Base-by-base conservation (phyloP, 1,140 invertebrate genomes). In the Spodoptera frugiperda region DNA sequence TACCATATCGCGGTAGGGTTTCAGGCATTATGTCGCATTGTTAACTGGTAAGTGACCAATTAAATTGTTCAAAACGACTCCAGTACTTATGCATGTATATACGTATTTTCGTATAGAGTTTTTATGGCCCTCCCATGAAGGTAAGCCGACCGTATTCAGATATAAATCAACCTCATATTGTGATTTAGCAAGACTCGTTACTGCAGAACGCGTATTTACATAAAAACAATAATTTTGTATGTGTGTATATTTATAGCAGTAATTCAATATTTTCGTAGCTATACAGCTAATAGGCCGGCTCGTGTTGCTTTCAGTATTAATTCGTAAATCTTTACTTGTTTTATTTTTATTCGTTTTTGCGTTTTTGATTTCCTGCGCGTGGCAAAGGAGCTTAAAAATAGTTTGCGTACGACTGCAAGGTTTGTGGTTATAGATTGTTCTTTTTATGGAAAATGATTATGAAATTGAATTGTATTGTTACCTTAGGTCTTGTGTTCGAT, bases 141-240 rank as follows among this genome's bases (percentile, higher is more conserved):
- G 79, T 80, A 89, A 91, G 80, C 90, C 84, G 86, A 93, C 82
- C 91, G 90, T 89, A 54, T 53, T 85, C 84, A 92, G 90, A 92
- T 93, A 93, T 93, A 93, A 93, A 93, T 93, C 92, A 93, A 91
- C 87, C 84, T 89, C 89, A 91, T 92, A 92, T 92, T 92, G 91
- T 91, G 90, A 92, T 93, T 92, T 92, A 90, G 92, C 89, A 91
- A 92, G 87, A 85, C 89, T 90, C 91, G 89, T 91, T 92, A 88
- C 87, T 87, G 85, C 86, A 92, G 91, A 92, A 90, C 89, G 83
- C 89, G 68, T 93, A 93, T 93, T 92, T 92, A 92, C 92, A 92
- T 93, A 91, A 92, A 91, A 91, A 91, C 86, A 91, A 89, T 90
- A 91, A 92, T 93, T 73, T 59, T 46, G 54, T 73, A 25, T 33